phyloP scores from a whole-genome alignment of 2,113 vertebrate genomes.

The Charina bottae region DNA sequence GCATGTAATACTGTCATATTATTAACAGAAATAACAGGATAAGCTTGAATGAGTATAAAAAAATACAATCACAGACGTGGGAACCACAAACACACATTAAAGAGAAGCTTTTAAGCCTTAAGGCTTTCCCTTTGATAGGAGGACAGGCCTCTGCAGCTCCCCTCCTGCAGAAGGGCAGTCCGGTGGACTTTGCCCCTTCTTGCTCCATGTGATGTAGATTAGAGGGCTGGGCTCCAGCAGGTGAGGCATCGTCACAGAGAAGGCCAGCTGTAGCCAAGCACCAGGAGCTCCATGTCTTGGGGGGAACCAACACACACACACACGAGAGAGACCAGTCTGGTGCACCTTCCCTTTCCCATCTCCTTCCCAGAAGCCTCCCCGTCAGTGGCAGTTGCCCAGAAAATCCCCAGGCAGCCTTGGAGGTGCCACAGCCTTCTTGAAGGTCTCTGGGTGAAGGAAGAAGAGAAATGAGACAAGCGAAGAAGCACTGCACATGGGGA shows the following conservation, averaged over 20 bases:
- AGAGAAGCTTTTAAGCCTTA: neutral
- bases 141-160: neutral
- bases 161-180: neutral
- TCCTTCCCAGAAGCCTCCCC: fast-evolving
- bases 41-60: neutral
- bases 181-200: neutral
- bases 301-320: neutral
- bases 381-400: too few relatives aligned
- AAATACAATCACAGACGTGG: neutral
- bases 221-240: neutral
- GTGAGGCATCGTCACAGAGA: neutral
- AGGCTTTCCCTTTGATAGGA: neutral
- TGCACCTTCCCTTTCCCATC: fast-evolving
- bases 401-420: neutral
- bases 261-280: neutral
- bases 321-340: neutral
- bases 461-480: conserved; percentile 11
- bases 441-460: neutral
- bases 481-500: neutral
- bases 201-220: neutral
- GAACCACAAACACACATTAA: neutral
- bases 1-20: neutral
- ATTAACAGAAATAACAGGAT: neutral
- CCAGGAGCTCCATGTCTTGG: neutral
- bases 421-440: neutral